A percentile compares a stretch with the other conserved stretches of the same genome.
These are phyloP conservation scores for Chaetogeoica ovagalla DNA, from an alignment of 2,888 invertebrate species.

Conservation along the genomic window DNA sequence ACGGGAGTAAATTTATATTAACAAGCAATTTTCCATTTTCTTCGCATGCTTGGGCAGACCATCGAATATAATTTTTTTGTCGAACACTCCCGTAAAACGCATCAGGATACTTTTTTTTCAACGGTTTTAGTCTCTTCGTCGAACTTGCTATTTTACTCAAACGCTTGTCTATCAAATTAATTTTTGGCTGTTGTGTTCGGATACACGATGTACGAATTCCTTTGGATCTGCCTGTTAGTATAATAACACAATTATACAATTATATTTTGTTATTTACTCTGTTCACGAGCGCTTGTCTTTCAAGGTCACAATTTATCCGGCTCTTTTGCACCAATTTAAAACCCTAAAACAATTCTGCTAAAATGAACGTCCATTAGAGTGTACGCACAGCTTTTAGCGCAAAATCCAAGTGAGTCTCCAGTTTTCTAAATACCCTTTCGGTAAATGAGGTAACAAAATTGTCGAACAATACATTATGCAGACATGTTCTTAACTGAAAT, in stretches of 20 bases:
- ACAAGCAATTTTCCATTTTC: slow-evolving; percentile 15
- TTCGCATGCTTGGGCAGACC: slow-evolving; percentile 31
- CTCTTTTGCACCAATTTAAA: slow-evolving; percentile 54
- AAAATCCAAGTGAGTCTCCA: slow-evolving; percentile 53
- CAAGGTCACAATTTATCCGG: slow-evolving; percentile 53
- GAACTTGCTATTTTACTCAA: slow-evolving; percentile 54
- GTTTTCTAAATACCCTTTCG: no score
- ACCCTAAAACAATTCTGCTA: slow-evolving; percentile 53
- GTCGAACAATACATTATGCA: not conserved
- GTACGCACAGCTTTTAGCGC: slow-evolving; percentile 54
- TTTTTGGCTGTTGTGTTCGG: slow-evolving; percentile 49
- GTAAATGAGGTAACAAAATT: not conserved
- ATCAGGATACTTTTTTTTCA: slow-evolving; percentile 46
- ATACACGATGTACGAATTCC: slow-evolving; percentile 53
- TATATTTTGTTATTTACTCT: slow-evolving; percentile 40
- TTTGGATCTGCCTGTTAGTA: slow-evolving; percentile 54
- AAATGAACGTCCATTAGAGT: slow-evolving; percentile 54
- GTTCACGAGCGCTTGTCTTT: slow-evolving; percentile 54
- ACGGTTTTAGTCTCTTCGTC: slow-evolving; percentile 53
- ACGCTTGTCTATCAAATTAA: slow-evolving; percentile 55
- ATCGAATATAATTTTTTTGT: slow-evolving; percentile 43
- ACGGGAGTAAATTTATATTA: slow-evolving; percentile 24
- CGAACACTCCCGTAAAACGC: slow-evolving; percentile 53
- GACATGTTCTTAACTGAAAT: not conserved
- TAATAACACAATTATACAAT: slow-evolving; percentile 52